Conservation (phyloP, 2,888 invertebrate genomes). For the Mystacides longicornis region DNA sequence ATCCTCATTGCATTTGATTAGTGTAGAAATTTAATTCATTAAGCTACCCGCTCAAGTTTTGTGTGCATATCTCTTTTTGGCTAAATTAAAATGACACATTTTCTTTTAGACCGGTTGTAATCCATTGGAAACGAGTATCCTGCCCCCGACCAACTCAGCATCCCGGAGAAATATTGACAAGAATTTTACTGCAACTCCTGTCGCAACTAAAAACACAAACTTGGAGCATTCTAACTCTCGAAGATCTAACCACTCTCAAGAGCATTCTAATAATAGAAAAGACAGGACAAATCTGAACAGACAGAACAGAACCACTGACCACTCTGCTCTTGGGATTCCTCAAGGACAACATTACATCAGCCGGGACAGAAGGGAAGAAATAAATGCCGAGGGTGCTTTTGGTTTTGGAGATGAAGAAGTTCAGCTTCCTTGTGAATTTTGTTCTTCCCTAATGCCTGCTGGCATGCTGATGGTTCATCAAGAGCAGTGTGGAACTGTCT, state of each 20-base stretch:
- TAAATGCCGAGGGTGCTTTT: slow-evolving; percentile 16
- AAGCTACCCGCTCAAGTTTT: too few species aligned
- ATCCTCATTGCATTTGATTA: too few species aligned
- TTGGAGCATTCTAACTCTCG: neutral
- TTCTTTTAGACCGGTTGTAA: slow-evolving; percentile 34
- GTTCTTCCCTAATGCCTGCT: slow-evolving; percentile 43
- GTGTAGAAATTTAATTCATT: too few species aligned
- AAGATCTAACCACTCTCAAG: too few species aligned
- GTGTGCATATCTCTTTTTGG: too few species aligned
- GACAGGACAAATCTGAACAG: too few species aligned
- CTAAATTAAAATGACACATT: slow-evolving; percentile 4
- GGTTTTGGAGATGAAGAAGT: slow-evolving; percentile 31
- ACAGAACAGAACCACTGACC: too few species aligned
- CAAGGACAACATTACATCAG: too few species aligned
- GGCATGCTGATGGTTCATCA: slow-evolving; percentile 50
- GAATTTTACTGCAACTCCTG: too few species aligned
- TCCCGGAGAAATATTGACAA: too few species aligned
- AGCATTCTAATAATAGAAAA: neutral
- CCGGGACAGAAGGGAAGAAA: slow-evolving; percentile 5
- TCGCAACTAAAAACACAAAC: neutral
- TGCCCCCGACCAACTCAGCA: slow-evolving; percentile 13
- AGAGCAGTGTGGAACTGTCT: slow-evolving; percentile 33
- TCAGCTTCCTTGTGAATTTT: slow-evolving; percentile 55
- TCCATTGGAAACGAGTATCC: slow-evolving; percentile 35
- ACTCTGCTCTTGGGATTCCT: too few species aligned